Evolutionary conservation across 2,888 invertebrate species (phyloP).

Genomic region (Melieria crassipennis): DNA sequence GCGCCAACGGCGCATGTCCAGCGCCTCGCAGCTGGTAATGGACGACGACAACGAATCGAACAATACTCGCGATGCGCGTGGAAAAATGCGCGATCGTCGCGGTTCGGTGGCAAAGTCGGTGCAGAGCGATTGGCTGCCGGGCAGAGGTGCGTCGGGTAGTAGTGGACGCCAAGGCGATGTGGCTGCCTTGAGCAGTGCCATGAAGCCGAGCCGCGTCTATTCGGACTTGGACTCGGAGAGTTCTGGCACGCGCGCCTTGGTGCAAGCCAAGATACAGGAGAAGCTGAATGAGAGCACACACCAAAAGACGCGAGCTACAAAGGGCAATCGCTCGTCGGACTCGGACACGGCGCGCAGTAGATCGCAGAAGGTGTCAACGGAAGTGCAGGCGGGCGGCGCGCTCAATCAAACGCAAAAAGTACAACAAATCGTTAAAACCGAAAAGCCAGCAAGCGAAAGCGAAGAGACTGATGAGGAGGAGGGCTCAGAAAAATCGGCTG

Average conservation of each 20-base stretch:
- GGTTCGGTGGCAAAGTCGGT: constrained; percentile 58
- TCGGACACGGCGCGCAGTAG: constrained; percentile 38
- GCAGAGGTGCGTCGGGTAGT: constrained; percentile 45
- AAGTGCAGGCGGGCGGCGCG: constrained; percentile 35
- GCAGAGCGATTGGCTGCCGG: constrained; percentile 58
- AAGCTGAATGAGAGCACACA: constrained; percentile 51
- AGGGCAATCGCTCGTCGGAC: constrained; percentile 36
- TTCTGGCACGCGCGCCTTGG: constrained; percentile 62
- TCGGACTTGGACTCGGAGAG: constrained; percentile 65
- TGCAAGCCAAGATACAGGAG: constrained; percentile 65
- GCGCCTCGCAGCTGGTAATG: constrained; percentile 57
- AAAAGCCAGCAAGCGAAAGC: background rate
- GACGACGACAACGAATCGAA: constrained; percentile 52
- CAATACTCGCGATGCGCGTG: constrained; percentile 41
- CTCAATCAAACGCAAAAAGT: constrained; percentile 21
- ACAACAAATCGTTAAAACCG: constrained; percentile 27
- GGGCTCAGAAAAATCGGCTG: constrained; percentile 44
- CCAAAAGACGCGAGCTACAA: constrained; percentile 33
- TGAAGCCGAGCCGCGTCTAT: constrained; percentile 52
- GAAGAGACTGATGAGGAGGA: constrained; percentile 35
- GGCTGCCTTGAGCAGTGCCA: constrained; percentile 42
- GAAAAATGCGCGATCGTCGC: constrained; percentile 50
- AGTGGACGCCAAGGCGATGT: constrained; percentile 34
- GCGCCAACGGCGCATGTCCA: constrained; percentile 56
- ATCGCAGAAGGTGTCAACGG: constrained; percentile 36